Base-by-base conservation (phyloP, 2,113 vertebrate species). In the Labeo rohita region DNA sequence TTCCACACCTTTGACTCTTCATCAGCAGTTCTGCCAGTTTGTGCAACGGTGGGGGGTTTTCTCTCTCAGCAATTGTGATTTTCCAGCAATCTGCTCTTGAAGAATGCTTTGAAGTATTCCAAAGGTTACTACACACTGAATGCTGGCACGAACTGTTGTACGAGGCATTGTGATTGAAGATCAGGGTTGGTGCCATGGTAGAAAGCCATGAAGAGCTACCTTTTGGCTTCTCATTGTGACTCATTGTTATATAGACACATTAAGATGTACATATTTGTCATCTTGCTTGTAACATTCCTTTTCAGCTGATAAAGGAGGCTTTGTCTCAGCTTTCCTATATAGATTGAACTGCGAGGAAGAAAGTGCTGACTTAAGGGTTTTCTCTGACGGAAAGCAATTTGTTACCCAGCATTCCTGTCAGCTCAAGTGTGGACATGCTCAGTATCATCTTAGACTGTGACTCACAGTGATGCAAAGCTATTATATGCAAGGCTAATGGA, bases 1-100 rank as follows among this genome's bases (percentile, higher is more conserved):
- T 66, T 79, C 39, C 43, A 84, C 74, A 63, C 13, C n/a, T 65
- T 85, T 87, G 80, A 77, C 79, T 91, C 85, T 91, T 86, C 85
- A 80, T 93, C 92, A 93, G 92, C 93, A 94, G 83, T 92, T 92
- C 82, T 89, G 83, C 88, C 86, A 90, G 75, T 91, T 88, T 80
- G 88, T 86, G 34, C 72, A 56, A 36, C 2, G 79, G 39, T 80
- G 36, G 21, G 28, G 34, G 61, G 21, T 15, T 49, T 49, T 76
- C n/a, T 52, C 45, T 52, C 73, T 76, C 16, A 49, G 73, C 45
- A 50, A 50, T 50, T 75, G 73, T 9, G 45, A 50, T 76, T 76
- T 76, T 77, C 12, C 15, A 36, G 74, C 4, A 9, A 16, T 34
- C 49, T 77, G 74, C 23, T 54, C 49, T 54, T 77, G 49, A 77